phyloP scores from a whole-genome alignment of 2,113 vertebrate genomes.

The Platycercus adscitus region DNA sequence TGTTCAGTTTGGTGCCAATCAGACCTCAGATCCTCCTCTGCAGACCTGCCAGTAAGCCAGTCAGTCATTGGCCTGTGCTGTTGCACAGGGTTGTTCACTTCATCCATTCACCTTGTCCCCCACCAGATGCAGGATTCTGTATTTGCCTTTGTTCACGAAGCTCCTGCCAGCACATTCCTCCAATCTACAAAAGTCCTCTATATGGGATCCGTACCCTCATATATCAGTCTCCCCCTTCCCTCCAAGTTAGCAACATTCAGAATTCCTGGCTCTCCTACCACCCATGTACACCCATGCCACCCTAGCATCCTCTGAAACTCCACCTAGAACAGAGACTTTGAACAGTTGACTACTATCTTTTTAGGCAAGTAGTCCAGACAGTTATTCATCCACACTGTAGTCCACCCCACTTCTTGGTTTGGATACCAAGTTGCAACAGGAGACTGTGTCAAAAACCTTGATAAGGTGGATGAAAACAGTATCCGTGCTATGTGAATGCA shows the following conservation, averaged over 20 bases:
- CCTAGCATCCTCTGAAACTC: background rate
- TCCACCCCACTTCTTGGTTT: background rate
- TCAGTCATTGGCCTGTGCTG: background rate
- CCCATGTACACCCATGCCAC: background rate
- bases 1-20: background rate
- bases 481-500: background rate
- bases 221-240: rapidly evolving
- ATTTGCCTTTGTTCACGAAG: background rate
- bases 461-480: background rate
- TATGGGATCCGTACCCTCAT: background rate
- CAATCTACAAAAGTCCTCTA: background rate
- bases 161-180: background rate
- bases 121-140: background rate
- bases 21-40: background rate
- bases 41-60: background rate
- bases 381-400: background rate
- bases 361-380: background rate
- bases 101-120: background rate
- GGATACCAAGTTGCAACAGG: background rate
- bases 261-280: background rate
- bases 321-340: background rate
- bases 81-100: background rate
- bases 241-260: background rate
- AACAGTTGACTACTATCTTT: background rate
- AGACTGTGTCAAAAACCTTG: background rate